phyloP scores from a whole-genome alignment of 2,888 invertebrate species.

The Euproctis similis region DNA sequence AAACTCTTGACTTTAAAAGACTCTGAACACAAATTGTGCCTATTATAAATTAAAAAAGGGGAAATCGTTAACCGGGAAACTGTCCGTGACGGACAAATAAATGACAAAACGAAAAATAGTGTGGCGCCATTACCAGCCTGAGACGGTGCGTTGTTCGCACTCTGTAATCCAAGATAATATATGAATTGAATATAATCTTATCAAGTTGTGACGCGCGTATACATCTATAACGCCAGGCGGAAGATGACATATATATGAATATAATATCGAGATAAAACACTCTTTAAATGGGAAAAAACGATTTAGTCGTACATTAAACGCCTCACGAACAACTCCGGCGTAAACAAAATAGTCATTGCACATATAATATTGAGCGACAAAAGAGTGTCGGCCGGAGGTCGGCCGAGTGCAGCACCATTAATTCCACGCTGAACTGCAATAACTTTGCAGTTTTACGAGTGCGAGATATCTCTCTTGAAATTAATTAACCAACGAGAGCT shows the following conservation, averaged over 20 bases:
- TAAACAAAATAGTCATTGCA: slow-evolving; percentile 34
- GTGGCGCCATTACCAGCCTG: slow-evolving; percentile 12
- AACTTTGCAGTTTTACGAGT: slow-evolving; percentile 52
- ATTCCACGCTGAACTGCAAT: slow-evolving; percentile 48
- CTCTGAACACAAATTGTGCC: too few species aligned
- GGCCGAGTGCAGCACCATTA: slow-evolving; percentile 42
- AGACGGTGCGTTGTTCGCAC: slow-evolving; percentile 13
- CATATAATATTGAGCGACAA: slow-evolving; percentile 45
- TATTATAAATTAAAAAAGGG: too few species aligned
- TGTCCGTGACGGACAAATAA: too few species aligned
- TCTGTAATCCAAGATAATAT: too few species aligned
- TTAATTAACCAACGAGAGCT: slow-evolving; percentile 42
- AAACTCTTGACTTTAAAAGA: too few species aligned
- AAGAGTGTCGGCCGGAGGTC: slow-evolving; percentile 46
- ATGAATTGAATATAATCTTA: slow-evolving; percentile 32
- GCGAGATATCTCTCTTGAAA: slow-evolving; percentile 50
- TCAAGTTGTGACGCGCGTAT: slow-evolving; percentile 28
- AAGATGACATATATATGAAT: slow-evolving; percentile 28
- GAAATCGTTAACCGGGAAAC: too few species aligned
- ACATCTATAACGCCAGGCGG: slow-evolving; percentile 35
- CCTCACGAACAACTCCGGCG: neutral
- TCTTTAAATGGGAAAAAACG: slow-evolving; percentile 44
- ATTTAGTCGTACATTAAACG: slow-evolving; percentile 33
- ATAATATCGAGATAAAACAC: slow-evolving; percentile 36
- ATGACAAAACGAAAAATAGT: too few species aligned